These are phyloP conservation scores for Orbicella faveolata DNA, from an alignment of 64 coral and sea anemone genomes.

Conservation along the genomic window DNA sequence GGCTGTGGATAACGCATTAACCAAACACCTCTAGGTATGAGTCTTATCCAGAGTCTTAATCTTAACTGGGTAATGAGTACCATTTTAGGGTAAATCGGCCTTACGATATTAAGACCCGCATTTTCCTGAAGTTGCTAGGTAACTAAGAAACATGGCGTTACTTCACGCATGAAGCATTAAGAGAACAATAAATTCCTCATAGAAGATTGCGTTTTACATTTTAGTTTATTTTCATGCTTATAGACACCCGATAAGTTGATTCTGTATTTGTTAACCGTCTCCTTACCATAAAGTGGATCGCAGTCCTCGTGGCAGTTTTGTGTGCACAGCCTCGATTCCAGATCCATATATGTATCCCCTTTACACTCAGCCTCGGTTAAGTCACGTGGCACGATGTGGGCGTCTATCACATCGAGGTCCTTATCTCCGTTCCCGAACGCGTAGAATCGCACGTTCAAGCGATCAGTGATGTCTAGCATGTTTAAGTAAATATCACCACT, in stretches of 20 bases:
- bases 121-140: too few relatives aligned
- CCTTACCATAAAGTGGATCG: slow-evolving; percentile 40
- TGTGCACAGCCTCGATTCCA: not conserved
- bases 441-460: slow-evolving; percentile 39
- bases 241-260: too few relatives aligned
- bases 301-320: slow-evolving; percentile 60
- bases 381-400: slow-evolving; percentile 37
- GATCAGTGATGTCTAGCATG: slow-evolving; percentile 6
- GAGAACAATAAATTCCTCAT: too few relatives aligned
- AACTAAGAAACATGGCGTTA: too few relatives aligned
- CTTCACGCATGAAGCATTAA: too few relatives aligned
- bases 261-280: not conserved
- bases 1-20: too few relatives aligned
- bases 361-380: slow-evolving; percentile 31
- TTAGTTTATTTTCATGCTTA: too few relatives aligned
- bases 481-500: slow-evolving; percentile 41
- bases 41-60: not conserved
- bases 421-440: slow-evolving; percentile 49
- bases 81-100: too few relatives aligned
- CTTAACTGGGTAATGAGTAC: too few relatives aligned
- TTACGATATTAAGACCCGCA: too few relatives aligned
- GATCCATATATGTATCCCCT: slow-evolving; percentile 39
- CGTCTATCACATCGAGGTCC: slow-evolving; percentile 9
- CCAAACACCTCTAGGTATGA: too few relatives aligned
- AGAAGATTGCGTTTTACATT: too few relatives aligned